Evolutionary conservation across 2,888 invertebrate genomes (phyloP).

Genomic region (Drosophila neoperkinsi): DNA sequence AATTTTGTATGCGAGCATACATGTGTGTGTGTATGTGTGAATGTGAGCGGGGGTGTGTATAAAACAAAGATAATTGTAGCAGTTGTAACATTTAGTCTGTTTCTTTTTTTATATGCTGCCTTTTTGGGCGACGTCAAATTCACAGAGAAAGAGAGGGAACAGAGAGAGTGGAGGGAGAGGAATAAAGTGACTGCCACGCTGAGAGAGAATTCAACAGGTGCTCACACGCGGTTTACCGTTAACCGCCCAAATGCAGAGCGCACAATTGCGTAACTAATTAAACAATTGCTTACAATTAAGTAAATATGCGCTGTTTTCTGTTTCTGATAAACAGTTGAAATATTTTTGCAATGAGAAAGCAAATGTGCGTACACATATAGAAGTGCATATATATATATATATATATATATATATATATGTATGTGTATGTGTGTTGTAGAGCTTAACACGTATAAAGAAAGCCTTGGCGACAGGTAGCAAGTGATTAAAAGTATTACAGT

Average conservation of each 20-base stretch:
- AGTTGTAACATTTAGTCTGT: conserved; percentile 42
- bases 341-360: conserved; percentile 52
- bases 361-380: conserved; percentile 12
- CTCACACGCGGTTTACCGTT: conserved; percentile 54
- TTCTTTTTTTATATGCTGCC: conserved; percentile 44
- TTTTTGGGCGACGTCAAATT: conserved; percentile 38
- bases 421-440: not conserved
- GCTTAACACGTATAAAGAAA: conserved; percentile 26
- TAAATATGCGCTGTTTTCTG: conserved; percentile 40
- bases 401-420: not conserved
- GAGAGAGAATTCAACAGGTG: conserved; percentile 64
- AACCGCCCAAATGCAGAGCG: conserved; percentile 43
- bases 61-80: conserved; percentile 51
- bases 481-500: conserved; percentile 7
- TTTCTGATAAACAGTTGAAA: conserved; percentile 56
- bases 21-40: conserved; percentile 7
- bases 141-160: conserved; percentile 3
- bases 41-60: conserved; percentile 33
- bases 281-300: conserved; percentile 74
- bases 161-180: conserved; percentile 6
- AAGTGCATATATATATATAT: not conserved
- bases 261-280: conserved; percentile 77
- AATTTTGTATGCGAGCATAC: not conserved
- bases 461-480: conserved; percentile 32
- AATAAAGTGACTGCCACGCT: conserved; percentile 19